Evolutionary conservation across 2,797 vertebrate genomes (phyloP).

Genomic region (Linurgus olivaceus): DNA sequence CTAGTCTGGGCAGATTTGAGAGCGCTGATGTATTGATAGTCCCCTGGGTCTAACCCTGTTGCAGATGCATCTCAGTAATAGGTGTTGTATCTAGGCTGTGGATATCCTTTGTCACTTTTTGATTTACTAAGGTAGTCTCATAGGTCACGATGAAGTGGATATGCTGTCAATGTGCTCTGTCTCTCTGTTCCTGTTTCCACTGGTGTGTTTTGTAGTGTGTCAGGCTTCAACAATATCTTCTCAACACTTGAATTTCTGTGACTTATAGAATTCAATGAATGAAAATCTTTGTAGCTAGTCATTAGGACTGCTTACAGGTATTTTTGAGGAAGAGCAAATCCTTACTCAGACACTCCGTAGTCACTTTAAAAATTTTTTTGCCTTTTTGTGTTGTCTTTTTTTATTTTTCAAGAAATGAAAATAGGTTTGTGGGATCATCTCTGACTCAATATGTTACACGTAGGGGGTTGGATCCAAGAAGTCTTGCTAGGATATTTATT

Average conservation of each 20-base stretch:
- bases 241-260: neutral
- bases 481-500: neutral
- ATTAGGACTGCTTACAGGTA: neutral
- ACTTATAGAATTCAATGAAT: neutral
- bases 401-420: neutral
- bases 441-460: neutral
- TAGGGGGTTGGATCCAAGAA: neutral
- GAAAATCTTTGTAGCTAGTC: neutral
- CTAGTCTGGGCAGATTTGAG: neutral
- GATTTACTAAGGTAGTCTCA: neutral
- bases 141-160: neutral
- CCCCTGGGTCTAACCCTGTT: neutral
- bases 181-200: neutral
- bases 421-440: neutral
- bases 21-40: neutral
- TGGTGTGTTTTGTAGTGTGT: neutral
- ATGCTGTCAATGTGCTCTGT: neutral
- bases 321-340: neutral
- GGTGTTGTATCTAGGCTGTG: neutral
- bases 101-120: neutral
- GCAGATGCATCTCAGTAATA: neutral
- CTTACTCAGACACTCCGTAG: neutral
- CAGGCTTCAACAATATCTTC: neutral
- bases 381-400: neutral
- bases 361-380: neutral